Base-by-base conservation (phyloP, 2,888 invertebrate genomes). In the Digitonthophagus gazella region DNA sequence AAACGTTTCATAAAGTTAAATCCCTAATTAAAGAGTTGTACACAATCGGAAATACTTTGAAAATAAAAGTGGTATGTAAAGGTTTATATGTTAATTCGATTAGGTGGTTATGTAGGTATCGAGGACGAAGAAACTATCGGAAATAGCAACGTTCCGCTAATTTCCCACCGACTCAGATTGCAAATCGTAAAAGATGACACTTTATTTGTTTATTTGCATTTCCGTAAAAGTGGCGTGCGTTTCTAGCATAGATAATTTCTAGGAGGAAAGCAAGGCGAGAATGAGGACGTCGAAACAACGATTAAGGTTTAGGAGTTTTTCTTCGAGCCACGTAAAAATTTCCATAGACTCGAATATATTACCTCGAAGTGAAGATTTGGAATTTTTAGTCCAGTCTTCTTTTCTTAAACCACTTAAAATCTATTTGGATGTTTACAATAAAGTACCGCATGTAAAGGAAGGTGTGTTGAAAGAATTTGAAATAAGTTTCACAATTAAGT, bases 331-430 rank as follows among this genome's bases (percentile, higher is more conserved):
- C 4, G 68, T 54, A 6, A 15, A 58, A 20, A 61, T 65, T 8
- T 15, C 61, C 15, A 66, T 61, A 20, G 68, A 65, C 15, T 82
- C 84, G 75, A 83, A 84, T 44, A 82, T 83, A 15, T 76, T 86
- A 14, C 86, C 86, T 0, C 86, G 86, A 78, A 84, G 82, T 19
- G 83, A 83, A 0, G 76, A 86, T 11, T 70, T 86, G 63, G 84
- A 86, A 67, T 85, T 81, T 69, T 76, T 86, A 61, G 75, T 86
- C 15, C 79, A 83, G 65, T 85, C 86, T 2, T 78, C 74, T 58
- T 77, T 84, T 71, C 78, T 83, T 1, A 74, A 82, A 2, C 83
- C 84, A 69, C 78, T 86, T 1, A 81, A 83, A 2, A 72, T 80
- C 0, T 79, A 81, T 2, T 72, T 77, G 2, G 74, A 77, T 55